Evolutionary conservation across 2,888 invertebrate species (phyloP), one percentile per base, ranked within the genome.

Genomic region (Osmoderma eremita): DNA sequence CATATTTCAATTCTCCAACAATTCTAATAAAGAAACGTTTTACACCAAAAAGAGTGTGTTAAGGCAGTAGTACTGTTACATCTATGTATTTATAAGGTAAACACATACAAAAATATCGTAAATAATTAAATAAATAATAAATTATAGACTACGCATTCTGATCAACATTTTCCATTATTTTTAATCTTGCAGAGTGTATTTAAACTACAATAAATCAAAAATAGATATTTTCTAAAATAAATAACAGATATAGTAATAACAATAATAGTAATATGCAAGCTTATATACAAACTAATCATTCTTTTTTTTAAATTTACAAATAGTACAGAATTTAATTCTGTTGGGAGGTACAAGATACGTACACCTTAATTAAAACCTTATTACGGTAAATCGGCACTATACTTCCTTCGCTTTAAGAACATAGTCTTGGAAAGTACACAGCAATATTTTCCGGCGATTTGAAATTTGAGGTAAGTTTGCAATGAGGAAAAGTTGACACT

Each of bases 111-210:
- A 53, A 38, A 53, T 38, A 53, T 53, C 38, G 24, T 45, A 61
- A n/a, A n/a, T n/a, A n/a, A n/a, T n/a, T n/a, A n/a, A n/a, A 61
- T 54, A 54, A 54, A 45, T 45, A 61, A 61, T 61, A 61, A 61
- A 61, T 45, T 45, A 61, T 45, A 61, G 45, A 45, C 58, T 61
- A 61, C 18, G 41, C 56, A 56, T 41, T 56, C 41, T 56, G 20
- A 41, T 56, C 56, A 41, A 56, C 56, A 56, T 20, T 30, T 2
- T 38, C 15, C 36, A 12, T 17, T 50, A 22, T 49, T 22, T n/a
- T 50, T 5, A 4, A n/a, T n/a, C 30, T 50, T 50, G 20, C 13
- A 13, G 13, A 50, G 13, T 39, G 15, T 45, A 24, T 42, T 45
- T 61, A 42, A 22, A 30, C 41, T 61, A 45, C 12, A 61, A 45